Evolutionary conservation across 2,888 invertebrate species (phyloP), one percentile per base, ranked within the genome.

Genomic region (Xylocampa areola): DNA sequence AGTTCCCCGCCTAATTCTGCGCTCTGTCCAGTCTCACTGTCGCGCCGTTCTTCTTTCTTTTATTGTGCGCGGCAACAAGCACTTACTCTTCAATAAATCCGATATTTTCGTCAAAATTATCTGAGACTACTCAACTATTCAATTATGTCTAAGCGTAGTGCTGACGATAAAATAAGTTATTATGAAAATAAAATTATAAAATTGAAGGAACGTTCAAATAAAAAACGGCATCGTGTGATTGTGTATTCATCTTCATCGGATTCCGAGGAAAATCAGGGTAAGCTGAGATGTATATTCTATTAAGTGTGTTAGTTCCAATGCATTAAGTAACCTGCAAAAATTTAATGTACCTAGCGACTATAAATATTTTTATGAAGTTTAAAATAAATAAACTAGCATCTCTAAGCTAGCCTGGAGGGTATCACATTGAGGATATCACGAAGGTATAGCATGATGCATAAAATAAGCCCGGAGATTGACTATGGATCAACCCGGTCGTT

Each of bases 61-160:
- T 33, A 44, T 23, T 44, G 44, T 21, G 44, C 33, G 44, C 23
- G 33, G 23, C 44, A 44, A 33, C 44, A 21, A 44, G 40, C 40
- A 40, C 40, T 16, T 27, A 16, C 27, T 27, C 16, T 4, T 23
- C 3, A 40, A 40, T 40, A 4, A 23, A 2, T 27, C n/a, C n/a
- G 37, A 37, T 19, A 35, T 13, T 35, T 35, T n/a, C n/a, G 19
- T n/a, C 10, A 19, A 35, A 35, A 5, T 39, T 23, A 8, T 39
- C 39, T n/a, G 23, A 1, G 7, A 25, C 14, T 39, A 14, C n/a
- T n/a, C n/a, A n/a, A 39, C 11, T 25, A 7, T 35, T 37, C 23
- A 10, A 41, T n/a, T n/a, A 41, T 41, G 29, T n/a, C 29, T 41
- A 41, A 41, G 41, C 41, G 41, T 41, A 17, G 17, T n/a, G 29